A percentile compares a stretch with the other conserved stretches of the same genome.
These are phyloP conservation scores for Cuniculus paca DNA, from an alignment of 2,797 vertebrate genomes.

Conservation along the genomic window DNA sequence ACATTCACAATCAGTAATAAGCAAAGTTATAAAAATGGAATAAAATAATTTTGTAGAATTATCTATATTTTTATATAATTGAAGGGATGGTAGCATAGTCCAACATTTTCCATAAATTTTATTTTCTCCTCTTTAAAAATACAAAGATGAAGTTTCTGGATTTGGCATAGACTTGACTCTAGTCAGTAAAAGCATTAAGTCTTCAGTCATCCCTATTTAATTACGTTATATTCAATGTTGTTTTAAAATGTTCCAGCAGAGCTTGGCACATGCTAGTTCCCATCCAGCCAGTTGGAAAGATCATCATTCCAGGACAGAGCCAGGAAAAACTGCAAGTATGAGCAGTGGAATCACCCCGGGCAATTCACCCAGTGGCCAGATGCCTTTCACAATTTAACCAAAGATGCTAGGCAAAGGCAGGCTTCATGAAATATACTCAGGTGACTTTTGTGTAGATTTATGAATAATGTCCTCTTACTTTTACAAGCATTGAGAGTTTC, in stretches of 20 bases:
- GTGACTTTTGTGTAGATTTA: conserved; percentile 2
- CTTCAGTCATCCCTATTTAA: conserved; percentile 76
- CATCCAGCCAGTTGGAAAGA: conserved; percentile 80
- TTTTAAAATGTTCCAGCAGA: conserved; percentile 79
- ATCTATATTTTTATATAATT: background rate
- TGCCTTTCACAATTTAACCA: conserved; percentile 21
- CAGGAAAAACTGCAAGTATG: conserved; percentile 65
- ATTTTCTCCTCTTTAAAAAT: conserved; percentile 50
- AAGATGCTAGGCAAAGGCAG: conserved; percentile 34
- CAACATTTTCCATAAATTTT: conserved; percentile 17
- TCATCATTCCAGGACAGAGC: conserved; percentile 51
- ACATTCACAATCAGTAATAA: conserved; percentile 11
- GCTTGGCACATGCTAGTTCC: conserved; percentile 48
- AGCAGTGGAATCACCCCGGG: background rate
- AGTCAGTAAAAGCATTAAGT: conserved; percentile 50
- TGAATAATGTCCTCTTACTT: conserved; percentile 1
- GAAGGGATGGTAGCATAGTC: background rate
- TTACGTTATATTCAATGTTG: conserved; percentile 74
- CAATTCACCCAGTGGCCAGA: background rate
- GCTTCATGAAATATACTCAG: background rate
- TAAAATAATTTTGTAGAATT: conserved; percentile 23
- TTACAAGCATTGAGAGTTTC: background rate
- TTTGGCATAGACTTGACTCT: conserved; percentile 4
- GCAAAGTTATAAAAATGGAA: background rate
- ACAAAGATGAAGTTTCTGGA: background rate